phyloP scores from a whole-genome alignment of 2,113 vertebrate species.

The Scalopus aquaticus region DNA sequence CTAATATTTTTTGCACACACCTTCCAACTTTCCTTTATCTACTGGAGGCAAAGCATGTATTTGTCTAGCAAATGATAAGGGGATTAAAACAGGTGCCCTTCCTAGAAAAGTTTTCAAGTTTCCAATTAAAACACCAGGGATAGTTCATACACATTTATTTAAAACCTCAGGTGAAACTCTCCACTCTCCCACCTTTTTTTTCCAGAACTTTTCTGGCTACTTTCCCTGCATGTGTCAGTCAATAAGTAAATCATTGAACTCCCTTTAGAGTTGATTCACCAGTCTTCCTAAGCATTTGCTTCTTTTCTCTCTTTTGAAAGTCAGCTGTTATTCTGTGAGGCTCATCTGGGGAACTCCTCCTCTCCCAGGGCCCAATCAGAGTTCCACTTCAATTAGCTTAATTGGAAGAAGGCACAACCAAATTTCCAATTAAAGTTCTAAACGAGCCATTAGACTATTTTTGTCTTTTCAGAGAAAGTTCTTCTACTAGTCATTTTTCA shows the following conservation, averaged over 20 bases:
- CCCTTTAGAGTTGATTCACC: conserved; percentile 71
- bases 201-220: conserved; percentile 58
- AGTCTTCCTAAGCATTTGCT: conserved; percentile 75
- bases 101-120: background rate
- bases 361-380: conserved; percentile 78
- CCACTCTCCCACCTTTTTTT: background rate
- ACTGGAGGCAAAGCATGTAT: background rate
- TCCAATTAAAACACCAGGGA: background rate
- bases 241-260: conserved; percentile 80
- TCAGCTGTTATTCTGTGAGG: conserved; percentile 69
- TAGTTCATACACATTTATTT: background rate
- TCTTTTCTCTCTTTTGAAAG: conserved; percentile 73
- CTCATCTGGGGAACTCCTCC: conserved; percentile 70
- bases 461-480: conserved; percentile 57
- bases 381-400: conserved; percentile 85
- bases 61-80: background rate
- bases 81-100: background rate
- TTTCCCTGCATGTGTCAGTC: conserved; percentile 81
- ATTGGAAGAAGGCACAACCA: conserved; percentile 83
- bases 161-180: conserved; percentile 49
- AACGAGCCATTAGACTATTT: conserved; percentile 75
- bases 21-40: background rate
- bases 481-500: conserved; percentile 58
- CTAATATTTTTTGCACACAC: background rate
- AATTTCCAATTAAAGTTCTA: conserved; percentile 84